Evolutionary conservation across 2,797 vertebrate species (phyloP).

Genomic region (Delichon dasypus): DNA sequence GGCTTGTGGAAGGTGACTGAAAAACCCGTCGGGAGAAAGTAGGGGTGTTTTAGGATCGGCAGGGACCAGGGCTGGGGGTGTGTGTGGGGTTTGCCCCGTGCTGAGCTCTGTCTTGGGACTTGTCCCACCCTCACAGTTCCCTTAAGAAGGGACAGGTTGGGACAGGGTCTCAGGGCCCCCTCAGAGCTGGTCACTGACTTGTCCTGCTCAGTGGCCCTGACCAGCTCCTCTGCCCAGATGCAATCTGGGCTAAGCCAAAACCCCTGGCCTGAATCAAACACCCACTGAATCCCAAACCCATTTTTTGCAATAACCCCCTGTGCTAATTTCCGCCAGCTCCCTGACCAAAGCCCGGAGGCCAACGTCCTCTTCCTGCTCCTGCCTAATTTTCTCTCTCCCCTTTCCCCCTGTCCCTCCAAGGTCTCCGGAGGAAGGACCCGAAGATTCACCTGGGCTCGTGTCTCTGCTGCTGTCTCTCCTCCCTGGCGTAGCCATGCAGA

Average conservation of each 20-base stretch:
- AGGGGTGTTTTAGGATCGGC: not conserved
- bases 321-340: not conserved
- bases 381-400: slow-evolving; percentile 41
- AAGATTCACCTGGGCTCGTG: not conserved
- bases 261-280: not conserved
- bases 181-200: rapidly evolving
- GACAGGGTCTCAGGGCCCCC: rapidly evolving
- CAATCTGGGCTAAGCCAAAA: not conserved
- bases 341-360: not conserved
- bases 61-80: not conserved
- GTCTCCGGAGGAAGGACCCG: slow-evolving; percentile 35
- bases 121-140: not conserved
- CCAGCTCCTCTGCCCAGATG: rapidly evolving
- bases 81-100: not conserved
- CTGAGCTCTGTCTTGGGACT: not conserved
- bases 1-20: not conserved
- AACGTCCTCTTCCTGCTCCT: not conserved
- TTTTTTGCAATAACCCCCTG: not conserved
- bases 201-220: rapidly evolving
- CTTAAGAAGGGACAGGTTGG: not conserved
- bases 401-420: not conserved
- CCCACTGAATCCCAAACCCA: not conserved
- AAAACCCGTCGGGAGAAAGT: not conserved
- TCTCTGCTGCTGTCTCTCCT: not conserved
- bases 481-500: slow-evolving; percentile 38